A percentile compares a stretch with the other conserved stretches of the same genome.
Conservation (phyloP, 2,888 invertebrate genomes). For the Norana najaformis region DNA sequence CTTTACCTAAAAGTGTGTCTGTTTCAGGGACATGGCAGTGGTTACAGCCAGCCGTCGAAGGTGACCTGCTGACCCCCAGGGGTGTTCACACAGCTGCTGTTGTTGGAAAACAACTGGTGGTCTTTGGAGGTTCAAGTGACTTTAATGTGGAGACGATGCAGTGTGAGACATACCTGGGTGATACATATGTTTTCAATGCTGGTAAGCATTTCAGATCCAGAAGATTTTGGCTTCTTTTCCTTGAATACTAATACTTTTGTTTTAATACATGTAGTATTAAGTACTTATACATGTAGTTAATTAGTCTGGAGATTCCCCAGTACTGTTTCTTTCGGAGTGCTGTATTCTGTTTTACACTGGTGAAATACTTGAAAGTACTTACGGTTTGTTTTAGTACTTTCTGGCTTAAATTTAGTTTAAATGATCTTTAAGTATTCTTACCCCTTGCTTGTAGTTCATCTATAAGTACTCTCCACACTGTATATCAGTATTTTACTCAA, state of each 20-base stretch:
- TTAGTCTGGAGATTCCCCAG: too few species aligned
- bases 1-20: neutral
- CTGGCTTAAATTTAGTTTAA: neutral
- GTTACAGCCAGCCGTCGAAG: constrained; percentile 52
- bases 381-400: too few species aligned
- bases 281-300: too few species aligned
- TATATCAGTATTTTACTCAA: neutral
- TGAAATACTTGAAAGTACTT: too few species aligned
- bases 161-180: constrained; percentile 52
- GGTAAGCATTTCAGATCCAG: neutral
- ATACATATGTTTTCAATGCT: constrained; percentile 37
- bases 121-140: constrained; percentile 57
- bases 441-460: neutral
- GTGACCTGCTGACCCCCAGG: constrained; percentile 50
- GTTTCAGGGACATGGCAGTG: constrained; percentile 53
- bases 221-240: neutral
- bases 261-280: too few species aligned
- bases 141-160: constrained; percentile 55
- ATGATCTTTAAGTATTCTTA: neutral
- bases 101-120: constrained; percentile 50
- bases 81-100: constrained; percentile 54
- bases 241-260: too few species aligned
- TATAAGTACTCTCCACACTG: neutral
- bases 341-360: too few species aligned
- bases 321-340: too few species aligned